Percentiles rank a stretch among this genome's conserved stretches.
These are phyloP conservation scores for Cyrtodaria siliqua DNA, from an alignment of 2,888 invertebrate genomes.

Conservation along the genomic window DNA sequence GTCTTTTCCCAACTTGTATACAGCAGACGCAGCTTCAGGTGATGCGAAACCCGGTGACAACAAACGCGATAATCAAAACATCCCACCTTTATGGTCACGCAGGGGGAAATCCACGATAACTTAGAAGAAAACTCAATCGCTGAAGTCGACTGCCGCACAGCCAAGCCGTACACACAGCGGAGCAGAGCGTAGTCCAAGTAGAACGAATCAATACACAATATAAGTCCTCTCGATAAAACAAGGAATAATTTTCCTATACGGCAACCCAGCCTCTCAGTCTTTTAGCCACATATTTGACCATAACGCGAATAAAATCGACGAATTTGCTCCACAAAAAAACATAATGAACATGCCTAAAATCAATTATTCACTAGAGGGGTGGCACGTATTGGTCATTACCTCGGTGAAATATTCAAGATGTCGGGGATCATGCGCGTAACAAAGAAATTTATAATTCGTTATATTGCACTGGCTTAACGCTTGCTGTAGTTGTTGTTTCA, in stretches of 20 bases:
- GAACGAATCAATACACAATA: constrained; percentile 58
- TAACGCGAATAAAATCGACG: constrained; percentile 78
- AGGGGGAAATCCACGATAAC: constrained; percentile 75
- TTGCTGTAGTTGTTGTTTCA: too few relatives aligned
- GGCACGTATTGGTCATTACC: constrained; percentile 75
- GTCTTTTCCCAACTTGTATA: constrained; percentile 26
- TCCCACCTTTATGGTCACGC: constrained; percentile 72
- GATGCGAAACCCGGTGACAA: constrained; percentile 68
- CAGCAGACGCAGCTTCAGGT: constrained; percentile 61
- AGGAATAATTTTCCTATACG: constrained; percentile 64
- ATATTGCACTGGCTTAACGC: not conserved
- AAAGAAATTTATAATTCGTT: constrained; percentile 21
- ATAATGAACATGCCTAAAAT: constrained; percentile 84
- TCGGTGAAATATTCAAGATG: constrained; percentile 80
- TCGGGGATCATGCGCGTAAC: constrained; percentile 72
- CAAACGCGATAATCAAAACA: constrained; percentile 71
- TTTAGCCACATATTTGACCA: constrained; percentile 78
- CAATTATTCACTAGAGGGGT: constrained; percentile 83
- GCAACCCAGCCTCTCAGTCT: constrained; percentile 57
- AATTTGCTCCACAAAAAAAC: constrained; percentile 84
- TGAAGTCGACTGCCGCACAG: constrained; percentile 69
- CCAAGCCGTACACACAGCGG: constrained; percentile 50
- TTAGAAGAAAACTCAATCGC: constrained; percentile 72
- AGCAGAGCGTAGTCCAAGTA: constrained; percentile 45
- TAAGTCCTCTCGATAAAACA: constrained; percentile 58